Percentiles rank a stretch among this genome's conserved stretches.
These are phyloP conservation scores for Herpailurus yagouaroundi DNA, from an alignment of 2,113 vertebrate species.

Conservation along the genomic window DNA sequence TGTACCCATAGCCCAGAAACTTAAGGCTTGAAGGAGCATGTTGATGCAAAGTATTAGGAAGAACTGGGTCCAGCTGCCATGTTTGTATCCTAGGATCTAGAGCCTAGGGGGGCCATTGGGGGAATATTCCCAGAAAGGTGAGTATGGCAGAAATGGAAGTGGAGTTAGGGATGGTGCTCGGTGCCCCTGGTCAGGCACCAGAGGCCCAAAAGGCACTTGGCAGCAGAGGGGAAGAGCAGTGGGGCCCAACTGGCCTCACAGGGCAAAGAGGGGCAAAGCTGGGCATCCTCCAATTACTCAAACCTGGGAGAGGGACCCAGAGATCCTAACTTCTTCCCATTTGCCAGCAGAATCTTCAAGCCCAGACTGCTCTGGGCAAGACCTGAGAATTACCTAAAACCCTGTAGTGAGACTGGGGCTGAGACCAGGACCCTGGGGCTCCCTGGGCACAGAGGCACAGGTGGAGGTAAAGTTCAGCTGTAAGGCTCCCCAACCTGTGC, in stretches of 20 bases:
- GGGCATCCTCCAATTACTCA: neutral
- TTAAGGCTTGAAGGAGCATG: neutral
- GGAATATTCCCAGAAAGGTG: neutral
- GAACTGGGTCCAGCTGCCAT: neutral
- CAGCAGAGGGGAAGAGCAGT: neutral
- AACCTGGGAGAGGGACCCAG: neutral
- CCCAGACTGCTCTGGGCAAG: neutral
- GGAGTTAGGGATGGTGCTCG: neutral
- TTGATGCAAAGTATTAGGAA: neutral
- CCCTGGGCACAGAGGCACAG: neutral
- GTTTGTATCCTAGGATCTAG: neutral
- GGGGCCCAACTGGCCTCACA: neutral
- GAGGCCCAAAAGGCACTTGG: slow-evolving; percentile 36
- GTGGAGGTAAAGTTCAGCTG: neutral
- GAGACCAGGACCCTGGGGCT: neutral
- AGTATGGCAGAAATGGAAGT: neutral
- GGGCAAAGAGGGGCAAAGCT: neutral
- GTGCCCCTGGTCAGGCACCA: neutral
- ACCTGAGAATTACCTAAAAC: neutral
- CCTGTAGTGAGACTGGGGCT: neutral
- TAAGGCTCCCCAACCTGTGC: accelerated
- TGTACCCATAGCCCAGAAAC: neutral
- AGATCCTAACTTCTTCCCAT: neutral
- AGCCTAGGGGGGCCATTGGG: no score
- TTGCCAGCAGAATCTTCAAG: neutral